Base-by-base conservation (phyloP, 2,797 vertebrate genomes). In the Echiichthys vipera region DNA sequence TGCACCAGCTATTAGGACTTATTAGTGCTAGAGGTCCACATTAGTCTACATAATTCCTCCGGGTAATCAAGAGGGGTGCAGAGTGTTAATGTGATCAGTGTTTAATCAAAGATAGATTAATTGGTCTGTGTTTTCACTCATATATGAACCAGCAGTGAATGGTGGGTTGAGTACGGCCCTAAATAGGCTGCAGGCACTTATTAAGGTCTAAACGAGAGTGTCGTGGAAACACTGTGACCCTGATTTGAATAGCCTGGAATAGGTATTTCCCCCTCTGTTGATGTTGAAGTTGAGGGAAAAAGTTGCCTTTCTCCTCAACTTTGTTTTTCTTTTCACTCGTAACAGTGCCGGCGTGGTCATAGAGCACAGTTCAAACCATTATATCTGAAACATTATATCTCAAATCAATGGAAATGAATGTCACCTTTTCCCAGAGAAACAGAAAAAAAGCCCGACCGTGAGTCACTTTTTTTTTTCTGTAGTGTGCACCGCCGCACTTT, bases 21-120 rank as follows among this genome's bases (percentile, higher is more conserved):
- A 89, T 91, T 91, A 92, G 81, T 22, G 63, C 71, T 62, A 49
- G 79, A 57, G 65, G 83, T 80, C 71, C 63, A 55, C 71, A 75
- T 88, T 80, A 81, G 76, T 73, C 80, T n/a, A 2, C 42, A n/a
- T 53, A 27, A 89, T 62, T 83, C 90, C 89, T 85, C 45, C 29
- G 83, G 80, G 84, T 81, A 90, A 91, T 90, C 88, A 85, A n/a
- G 46, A 63, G 72, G 73, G 67, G 59, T 36, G 53, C 64, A 5
- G 45, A 14, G 69, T 25, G 72, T 86, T 88, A 84, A 85, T 72
- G 78, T 80, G 79, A 90, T 86, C 84, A 66, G 54, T 84, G 80
- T 85, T 90, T 90, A 85, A 88, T 90, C 88, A 90, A 55, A 84
- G 76, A 47, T 79, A 77, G 84, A 91, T 90, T 80, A 86, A 90